Evolutionary conservation across 2,888 invertebrate species (phyloP).

Genomic region (Iphiclides podalirius): DNA sequence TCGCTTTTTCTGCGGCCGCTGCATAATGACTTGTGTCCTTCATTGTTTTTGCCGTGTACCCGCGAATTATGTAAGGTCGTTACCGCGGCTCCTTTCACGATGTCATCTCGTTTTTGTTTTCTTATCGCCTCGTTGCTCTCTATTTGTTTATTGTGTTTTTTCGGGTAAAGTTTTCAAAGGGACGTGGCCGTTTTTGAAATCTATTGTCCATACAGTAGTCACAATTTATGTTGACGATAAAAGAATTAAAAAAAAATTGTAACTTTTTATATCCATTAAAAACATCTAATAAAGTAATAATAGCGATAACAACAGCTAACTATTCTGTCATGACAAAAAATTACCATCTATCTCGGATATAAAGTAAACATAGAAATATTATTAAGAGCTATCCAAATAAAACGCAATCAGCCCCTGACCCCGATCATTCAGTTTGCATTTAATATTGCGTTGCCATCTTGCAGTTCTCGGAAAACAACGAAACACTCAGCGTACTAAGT

Average conservation of each 20-base stretch:
- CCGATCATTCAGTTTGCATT: background rate
- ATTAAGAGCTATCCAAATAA: too few species aligned
- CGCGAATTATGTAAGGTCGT: constrained; percentile 26
- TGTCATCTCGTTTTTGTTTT: constrained; percentile 18
- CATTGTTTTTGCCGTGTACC: constrained; percentile 30
- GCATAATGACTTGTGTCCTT: constrained; percentile 36
- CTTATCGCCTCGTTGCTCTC: constrained; percentile 15
- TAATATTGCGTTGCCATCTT: constrained; percentile 31
- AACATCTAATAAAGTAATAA: too few species aligned
- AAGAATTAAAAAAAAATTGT: too few species aligned
- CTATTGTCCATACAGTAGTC: too few species aligned
- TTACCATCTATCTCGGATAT: too few species aligned
- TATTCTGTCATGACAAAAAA: too few species aligned
- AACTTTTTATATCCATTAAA: too few species aligned
- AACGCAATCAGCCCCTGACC: too few species aligned
- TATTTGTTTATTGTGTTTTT: background rate
- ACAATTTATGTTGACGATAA: too few species aligned
- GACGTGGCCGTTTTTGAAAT: constrained; percentile 16
- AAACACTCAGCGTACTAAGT: constrained; percentile 90
- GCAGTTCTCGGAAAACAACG: constrained; percentile 91
- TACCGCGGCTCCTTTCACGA: constrained; percentile 19
- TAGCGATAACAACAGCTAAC: too few species aligned
- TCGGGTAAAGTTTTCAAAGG: constrained; percentile 6
- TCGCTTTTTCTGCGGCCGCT: constrained; percentile 37
- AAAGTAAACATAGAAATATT: too few species aligned